A percentile compares a stretch with the other conserved stretches of the same genome.
Conservation (phyloP, 2,113 vertebrate species). For the Seriola quinqueradiata region DNA sequence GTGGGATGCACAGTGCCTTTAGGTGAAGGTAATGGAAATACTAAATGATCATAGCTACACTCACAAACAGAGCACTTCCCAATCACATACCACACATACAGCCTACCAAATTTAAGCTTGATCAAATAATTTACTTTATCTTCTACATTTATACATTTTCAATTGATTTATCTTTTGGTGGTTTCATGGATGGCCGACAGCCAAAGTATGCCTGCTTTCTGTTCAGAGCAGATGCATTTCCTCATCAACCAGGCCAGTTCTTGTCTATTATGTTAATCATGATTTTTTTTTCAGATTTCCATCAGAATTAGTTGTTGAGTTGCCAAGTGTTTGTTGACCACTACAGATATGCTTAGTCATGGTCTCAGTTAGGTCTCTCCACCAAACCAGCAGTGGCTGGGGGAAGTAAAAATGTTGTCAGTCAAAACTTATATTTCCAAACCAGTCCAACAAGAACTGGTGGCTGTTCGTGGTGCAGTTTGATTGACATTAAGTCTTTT, state of each 20-base stretch:
- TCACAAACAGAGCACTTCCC: background rate
- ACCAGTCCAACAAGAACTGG: slow-evolving; percentile 64
- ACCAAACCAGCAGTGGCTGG: slow-evolving; percentile 11
- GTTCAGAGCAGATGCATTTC: slow-evolving; percentile 20
- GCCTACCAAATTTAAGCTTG: background rate
- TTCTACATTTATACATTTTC: background rate
- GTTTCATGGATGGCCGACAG: background rate
- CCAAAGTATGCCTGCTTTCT: slow-evolving; percentile 14
- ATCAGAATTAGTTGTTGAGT: slow-evolving; percentile 9
- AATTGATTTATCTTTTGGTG: slow-evolving; percentile 1
- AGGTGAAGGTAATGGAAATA: background rate
- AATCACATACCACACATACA: background rate
- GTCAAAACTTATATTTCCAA: slow-evolving; percentile 45
- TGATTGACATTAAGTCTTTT: slow-evolving; percentile 59
- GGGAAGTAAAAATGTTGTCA: slow-evolving; percentile 45
- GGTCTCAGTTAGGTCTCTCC: slow-evolving; percentile 24
- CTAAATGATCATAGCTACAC: slow-evolving; percentile 6
- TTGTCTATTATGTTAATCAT: slow-evolving; percentile 7
- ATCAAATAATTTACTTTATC: background rate
- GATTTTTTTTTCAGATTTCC: slow-evolving; percentile 21
- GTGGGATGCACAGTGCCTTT: background rate
- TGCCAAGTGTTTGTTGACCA: slow-evolving; percentile 8
- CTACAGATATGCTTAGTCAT: slow-evolving; percentile 47
- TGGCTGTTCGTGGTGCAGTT: slow-evolving; percentile 30
- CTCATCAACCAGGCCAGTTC: background rate